Conservation (phyloP, 2,797 vertebrate species). For the Galagoides demidoff region DNA sequence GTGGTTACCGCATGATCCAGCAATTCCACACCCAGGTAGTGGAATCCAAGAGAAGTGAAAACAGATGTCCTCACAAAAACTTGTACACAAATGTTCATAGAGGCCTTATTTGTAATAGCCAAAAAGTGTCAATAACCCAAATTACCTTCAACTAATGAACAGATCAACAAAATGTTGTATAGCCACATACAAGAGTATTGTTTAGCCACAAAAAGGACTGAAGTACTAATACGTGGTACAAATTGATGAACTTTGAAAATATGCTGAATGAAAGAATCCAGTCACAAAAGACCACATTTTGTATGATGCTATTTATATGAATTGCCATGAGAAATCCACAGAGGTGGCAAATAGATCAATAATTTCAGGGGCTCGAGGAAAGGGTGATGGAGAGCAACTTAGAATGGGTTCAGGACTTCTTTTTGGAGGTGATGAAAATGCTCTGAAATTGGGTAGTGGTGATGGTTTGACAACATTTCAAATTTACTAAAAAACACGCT, state of each 20-base stretch:
- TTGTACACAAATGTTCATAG: not conserved
- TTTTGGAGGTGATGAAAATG: not conserved
- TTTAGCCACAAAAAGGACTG: not conserved
- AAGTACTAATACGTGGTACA: not conserved
- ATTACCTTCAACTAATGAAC: not conserved
- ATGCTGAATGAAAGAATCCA: conserved; percentile 21
- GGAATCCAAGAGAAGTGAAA: not conserved
- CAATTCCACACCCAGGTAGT: not conserved
- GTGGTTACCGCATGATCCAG: not conserved
- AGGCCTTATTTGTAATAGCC: not conserved
- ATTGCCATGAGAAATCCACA: not conserved
- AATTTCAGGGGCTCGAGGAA: not conserved
- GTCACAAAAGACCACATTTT: not conserved
- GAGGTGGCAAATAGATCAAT: not conserved
- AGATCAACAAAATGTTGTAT: not conserved
- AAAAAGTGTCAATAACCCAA: not conserved
- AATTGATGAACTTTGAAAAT: conserved; percentile 8
- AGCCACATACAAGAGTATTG: not conserved
- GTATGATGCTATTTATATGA: not conserved
- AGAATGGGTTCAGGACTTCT: not conserved
- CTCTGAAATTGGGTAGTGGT: not conserved
- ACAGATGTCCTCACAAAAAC: not conserved
- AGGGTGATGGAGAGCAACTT: not conserved
- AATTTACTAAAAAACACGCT: not conserved
- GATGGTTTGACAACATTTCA: not conserved